These are phyloP conservation scores for Steinernema khuongi DNA, from an alignment of 1,140 invertebrate species.

Conservation along the genomic window DNA sequence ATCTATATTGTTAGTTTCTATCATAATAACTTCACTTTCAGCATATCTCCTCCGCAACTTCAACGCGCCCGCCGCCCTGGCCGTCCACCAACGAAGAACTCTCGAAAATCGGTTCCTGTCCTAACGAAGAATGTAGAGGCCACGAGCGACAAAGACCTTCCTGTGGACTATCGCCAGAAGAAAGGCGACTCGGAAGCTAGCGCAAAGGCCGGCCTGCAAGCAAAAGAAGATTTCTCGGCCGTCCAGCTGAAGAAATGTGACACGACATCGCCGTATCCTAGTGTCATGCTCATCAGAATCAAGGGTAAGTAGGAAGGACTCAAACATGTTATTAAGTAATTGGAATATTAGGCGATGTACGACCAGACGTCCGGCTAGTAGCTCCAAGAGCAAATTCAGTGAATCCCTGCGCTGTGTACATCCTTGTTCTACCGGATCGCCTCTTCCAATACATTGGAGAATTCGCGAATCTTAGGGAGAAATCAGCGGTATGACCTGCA, in stretches of 20 bases:
- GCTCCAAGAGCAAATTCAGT: not conserved
- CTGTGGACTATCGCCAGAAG: not conserved
- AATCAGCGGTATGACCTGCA: not conserved
- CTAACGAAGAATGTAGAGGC: not conserved
- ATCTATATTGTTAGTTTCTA: no score
- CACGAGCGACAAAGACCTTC: not conserved
- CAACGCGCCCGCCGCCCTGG: not conserved
- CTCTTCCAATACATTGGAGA: constrained; percentile 5
- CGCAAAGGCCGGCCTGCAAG: not conserved
- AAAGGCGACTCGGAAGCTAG: not conserved
- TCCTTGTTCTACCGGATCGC: not conserved
- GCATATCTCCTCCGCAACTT: not conserved
- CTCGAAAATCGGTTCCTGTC: not conserved
- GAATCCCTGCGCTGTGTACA: not conserved
- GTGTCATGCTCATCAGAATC: not conserved
- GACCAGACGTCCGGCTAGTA: not conserved
- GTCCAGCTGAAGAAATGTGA: constrained; percentile 3
- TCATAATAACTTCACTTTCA: not conserved
- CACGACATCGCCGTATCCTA: not conserved
- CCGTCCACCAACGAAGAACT: not conserved
- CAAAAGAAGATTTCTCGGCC: not conserved
- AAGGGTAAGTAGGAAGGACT: not conserved
- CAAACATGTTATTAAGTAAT: not conserved
- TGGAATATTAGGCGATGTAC: not conserved
- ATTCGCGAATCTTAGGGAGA: not conserved